Evolutionary conservation across 2,797 vertebrate species (phyloP).

Genomic region (Poecilia gillii): DNA sequence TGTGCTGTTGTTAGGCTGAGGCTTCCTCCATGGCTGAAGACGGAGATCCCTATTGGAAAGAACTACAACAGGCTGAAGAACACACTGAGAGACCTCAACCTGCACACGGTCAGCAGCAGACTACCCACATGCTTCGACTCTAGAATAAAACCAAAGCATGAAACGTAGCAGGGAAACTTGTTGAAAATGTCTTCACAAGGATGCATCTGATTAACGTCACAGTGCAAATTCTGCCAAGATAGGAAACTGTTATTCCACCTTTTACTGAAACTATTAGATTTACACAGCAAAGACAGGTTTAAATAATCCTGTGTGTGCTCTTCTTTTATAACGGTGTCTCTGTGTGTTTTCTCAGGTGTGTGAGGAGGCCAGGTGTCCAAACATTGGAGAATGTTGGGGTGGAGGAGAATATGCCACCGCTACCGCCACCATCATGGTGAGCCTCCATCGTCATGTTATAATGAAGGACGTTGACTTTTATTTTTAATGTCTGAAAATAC

Average conservation of each 20-base stretch:
- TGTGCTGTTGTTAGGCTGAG: constrained; percentile 80
- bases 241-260: background rate
- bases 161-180: background rate
- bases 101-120: constrained; percentile 88
- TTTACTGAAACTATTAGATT: background rate
- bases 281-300: background rate
- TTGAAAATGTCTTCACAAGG: background rate
- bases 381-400: constrained; percentile 98
- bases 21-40: constrained; percentile 97
- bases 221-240: background rate
- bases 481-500: background rate
- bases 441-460: constrained; percentile 27
- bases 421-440: constrained; percentile 98
- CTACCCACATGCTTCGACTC: background rate
- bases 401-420: constrained; percentile 93
- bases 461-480: background rate
- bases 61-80: constrained; percentile 96
- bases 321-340: background rate
- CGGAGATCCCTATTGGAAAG: constrained; percentile 94
- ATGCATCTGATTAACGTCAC: background rate
- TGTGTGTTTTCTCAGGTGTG: constrained; percentile 85
- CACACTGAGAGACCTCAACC: constrained; percentile 90
- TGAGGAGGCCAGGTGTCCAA: constrained; percentile 96
- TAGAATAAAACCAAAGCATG: background rate
- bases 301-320: background rate